phyloP scores from a whole-genome alignment of 2,888 invertebrate species.

The Eustalomyia histrio region DNA sequence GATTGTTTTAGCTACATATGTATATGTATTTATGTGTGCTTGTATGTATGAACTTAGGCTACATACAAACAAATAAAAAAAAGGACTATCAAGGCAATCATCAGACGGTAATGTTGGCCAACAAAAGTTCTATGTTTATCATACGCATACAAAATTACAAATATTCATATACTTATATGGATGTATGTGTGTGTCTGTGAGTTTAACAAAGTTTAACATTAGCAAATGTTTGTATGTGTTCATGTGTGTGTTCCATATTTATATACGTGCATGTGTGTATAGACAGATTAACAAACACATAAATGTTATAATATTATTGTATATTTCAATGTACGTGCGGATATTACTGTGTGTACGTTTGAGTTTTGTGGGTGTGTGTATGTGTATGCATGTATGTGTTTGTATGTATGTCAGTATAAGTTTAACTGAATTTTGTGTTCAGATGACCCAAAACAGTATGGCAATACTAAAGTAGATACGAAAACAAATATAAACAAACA shows the following conservation, averaged over 20 bases:
- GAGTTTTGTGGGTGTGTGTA: too few species aligned
- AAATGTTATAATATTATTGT: slow-evolving; percentile 33
- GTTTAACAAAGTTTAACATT: slow-evolving; percentile 37
- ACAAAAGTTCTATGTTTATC: slow-evolving; percentile 44
- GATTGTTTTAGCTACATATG: not conserved
- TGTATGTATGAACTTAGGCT: slow-evolving; percentile 9
- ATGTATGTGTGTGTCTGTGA: not conserved
- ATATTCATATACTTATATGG: not conserved
- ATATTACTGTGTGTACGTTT: slow-evolving; percentile 10
- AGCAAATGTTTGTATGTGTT: slow-evolving; percentile 34
- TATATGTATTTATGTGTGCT: not conserved
- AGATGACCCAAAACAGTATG: slow-evolving; percentile 58
- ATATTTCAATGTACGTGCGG: not conserved
- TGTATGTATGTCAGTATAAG: slow-evolving; percentile 14
- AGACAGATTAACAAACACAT: slow-evolving; percentile 57
- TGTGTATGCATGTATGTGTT: too few species aligned
- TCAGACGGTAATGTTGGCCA: slow-evolving; percentile 61
- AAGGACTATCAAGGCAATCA: slow-evolving; percentile 57
- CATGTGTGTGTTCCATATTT: not conserved
- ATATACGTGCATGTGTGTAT: slow-evolving; percentile 19
- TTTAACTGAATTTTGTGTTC: slow-evolving; percentile 51
- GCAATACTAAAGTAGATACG: slow-evolving; percentile 42
- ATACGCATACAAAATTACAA: slow-evolving; percentile 8
- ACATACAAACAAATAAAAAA: slow-evolving; percentile 31
- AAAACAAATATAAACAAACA: slow-evolving; percentile 57